A percentile compares a stretch with the other conserved stretches of the same genome.
phyloP scores from a whole-genome alignment of 2,113 vertebrate species.

The Delphinus delphis region DNA sequence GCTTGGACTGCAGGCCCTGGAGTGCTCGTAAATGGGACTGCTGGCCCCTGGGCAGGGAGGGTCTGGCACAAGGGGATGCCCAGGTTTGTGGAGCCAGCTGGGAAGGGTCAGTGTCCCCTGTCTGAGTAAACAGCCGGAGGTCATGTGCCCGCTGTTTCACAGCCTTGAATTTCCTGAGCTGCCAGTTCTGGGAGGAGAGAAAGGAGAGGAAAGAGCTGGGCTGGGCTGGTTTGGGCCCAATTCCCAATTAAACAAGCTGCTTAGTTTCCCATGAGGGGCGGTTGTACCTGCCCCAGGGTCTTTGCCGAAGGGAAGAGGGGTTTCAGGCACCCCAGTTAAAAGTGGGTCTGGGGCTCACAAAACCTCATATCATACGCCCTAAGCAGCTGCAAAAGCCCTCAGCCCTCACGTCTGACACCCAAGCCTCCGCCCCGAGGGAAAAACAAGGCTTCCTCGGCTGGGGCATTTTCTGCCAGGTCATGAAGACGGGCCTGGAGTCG shows the following conservation, averaged over 20 bases:
- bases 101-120: neutral
- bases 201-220: neutral
- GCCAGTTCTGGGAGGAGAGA: neutral
- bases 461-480: neutral
- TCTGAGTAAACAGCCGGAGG: neutral
- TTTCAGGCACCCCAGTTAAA: rapidly evolving
- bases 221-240: neutral
- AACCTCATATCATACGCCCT: neutral
- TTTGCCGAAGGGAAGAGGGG: neutral
- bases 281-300: rapidly evolving
- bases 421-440: neutral
- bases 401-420: neutral
- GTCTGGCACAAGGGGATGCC: neutral
- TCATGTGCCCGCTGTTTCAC: neutral
- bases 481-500: neutral
- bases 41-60: neutral
- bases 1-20: neutral
- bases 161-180: neutral
- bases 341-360: neutral
- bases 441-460: neutral
- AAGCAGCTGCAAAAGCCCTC: rapidly evolving
- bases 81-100: no score
- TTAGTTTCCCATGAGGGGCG: rapidly evolving
- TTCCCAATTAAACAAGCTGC: neutral
- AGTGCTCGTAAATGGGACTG: rapidly evolving